These are phyloP conservation scores for Baryphthengus martii DNA, from an alignment of 2,113 vertebrate genomes.

Conservation along the genomic window DNA sequence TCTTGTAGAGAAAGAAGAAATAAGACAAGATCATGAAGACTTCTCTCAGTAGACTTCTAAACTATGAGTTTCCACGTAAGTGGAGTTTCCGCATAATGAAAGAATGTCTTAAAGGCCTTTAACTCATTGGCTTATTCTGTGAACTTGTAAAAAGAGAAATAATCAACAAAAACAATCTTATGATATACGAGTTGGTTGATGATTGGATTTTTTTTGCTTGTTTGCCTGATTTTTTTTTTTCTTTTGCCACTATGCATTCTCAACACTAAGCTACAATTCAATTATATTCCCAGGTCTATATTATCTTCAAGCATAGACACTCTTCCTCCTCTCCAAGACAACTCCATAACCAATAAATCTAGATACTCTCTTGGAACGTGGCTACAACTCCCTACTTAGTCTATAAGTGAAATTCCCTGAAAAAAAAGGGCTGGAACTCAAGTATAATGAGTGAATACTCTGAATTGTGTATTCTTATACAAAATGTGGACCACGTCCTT, in stretches of 20 bases:
- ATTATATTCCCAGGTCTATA: not conserved
- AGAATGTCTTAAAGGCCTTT: not conserved
- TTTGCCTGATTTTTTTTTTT: no score
- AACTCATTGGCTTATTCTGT: not conserved
- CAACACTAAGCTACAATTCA: not conserved
- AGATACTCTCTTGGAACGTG: not conserved
- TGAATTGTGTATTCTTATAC: not conserved
- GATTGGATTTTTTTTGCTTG: not conserved
- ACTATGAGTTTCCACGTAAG: not conserved
- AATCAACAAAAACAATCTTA: not conserved
- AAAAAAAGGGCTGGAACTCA: not conserved
- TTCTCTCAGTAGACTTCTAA: not conserved
- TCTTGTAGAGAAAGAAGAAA: not conserved
- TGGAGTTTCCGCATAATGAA: not conserved
- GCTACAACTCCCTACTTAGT: not conserved
- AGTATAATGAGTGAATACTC: not conserved
- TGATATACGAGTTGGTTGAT: not conserved
- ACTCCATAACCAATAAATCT: not conserved
- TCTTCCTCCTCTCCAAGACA: not conserved
- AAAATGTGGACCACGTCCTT: not conserved
- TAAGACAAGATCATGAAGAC: not conserved
- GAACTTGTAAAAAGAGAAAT: not conserved
- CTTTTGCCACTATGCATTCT: not conserved
- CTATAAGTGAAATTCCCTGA: not conserved
- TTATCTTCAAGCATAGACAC: not conserved